Evolutionary conservation across 2,113 vertebrate species (phyloP).

Genomic region (Albula glossodonta): DNA sequence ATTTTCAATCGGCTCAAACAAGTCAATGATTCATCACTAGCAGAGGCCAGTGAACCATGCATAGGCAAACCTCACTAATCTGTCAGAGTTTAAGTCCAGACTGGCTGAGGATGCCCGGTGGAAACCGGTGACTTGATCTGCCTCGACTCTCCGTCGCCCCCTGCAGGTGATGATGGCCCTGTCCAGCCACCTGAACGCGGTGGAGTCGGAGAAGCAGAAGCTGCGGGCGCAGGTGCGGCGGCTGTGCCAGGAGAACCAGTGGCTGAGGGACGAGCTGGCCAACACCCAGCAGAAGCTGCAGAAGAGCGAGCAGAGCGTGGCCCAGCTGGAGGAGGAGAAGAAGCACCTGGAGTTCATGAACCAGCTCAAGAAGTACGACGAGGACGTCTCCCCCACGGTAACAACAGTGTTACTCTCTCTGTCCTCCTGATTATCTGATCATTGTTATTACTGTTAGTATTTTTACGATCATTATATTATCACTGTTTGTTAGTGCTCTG

Average conservation of each 20-base stretch:
- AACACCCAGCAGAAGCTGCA: slow-evolving; percentile 98
- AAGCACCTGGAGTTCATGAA: slow-evolving; percentile 98
- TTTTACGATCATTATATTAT: too few relatives aligned
- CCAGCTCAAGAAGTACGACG: slow-evolving; percentile 95
- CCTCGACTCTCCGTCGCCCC: neutral
- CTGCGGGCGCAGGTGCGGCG: slow-evolving; percentile 92
- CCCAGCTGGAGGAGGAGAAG: slow-evolving; percentile 98
- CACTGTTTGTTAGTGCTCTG: too few relatives aligned
- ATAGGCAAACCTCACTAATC: too few relatives aligned
- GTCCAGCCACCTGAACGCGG: slow-evolving; percentile 91
- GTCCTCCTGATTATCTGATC: too few relatives aligned
- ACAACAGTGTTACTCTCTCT: slow-evolving; percentile 29
- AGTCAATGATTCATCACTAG: too few relatives aligned
- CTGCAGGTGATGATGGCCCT: slow-evolving; percentile 96
- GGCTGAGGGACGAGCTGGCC: slow-evolving; percentile 93
- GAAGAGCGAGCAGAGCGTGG: slow-evolving; percentile 92
- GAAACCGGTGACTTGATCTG: neutral
- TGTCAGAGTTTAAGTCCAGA: too few relatives aligned
- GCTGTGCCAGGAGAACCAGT: slow-evolving; percentile 97
- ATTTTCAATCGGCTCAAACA: too few relatives aligned
- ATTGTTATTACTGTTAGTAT: too few relatives aligned
- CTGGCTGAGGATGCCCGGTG: too few relatives aligned
- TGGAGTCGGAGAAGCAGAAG: slow-evolving; percentile 99
- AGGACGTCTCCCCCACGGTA: slow-evolving; percentile 84
- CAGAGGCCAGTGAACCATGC: too few relatives aligned